Conservation (phyloP, 2,113 vertebrate species). For the Cinclus cinclus region DNA sequence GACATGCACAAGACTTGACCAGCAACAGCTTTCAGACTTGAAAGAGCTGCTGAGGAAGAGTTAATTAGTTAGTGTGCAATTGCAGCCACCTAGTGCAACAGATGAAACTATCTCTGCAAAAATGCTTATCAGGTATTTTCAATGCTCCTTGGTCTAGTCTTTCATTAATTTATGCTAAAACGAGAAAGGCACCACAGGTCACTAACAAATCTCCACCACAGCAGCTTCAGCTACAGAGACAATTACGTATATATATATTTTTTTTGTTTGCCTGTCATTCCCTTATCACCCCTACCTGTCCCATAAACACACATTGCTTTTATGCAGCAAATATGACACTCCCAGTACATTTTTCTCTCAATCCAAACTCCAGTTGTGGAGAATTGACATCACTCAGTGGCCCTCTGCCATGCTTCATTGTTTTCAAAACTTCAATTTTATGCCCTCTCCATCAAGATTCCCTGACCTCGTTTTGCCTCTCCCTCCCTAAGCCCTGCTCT, state of each 20-base stretch:
- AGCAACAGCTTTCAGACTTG: not conserved
- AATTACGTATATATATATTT: not conserved
- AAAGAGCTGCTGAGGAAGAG: not conserved
- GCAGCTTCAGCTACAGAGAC: not conserved
- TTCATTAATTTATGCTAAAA: not conserved
- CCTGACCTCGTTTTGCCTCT: not conserved
- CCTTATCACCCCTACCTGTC: slow-evolving; percentile 15
- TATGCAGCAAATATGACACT: not conserved
- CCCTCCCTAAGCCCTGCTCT: not conserved
- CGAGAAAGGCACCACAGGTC: not conserved
- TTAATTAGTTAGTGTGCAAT: not conserved
- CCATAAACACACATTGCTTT: not conserved
- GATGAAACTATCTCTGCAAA: not conserved
- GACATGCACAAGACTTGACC: not conserved
- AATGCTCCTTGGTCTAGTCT: not conserved
- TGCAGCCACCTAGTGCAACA: not conserved
- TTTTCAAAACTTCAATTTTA: not conserved
- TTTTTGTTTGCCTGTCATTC: not conserved
- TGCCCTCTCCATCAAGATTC: not conserved
- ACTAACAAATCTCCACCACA: not conserved
- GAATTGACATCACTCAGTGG: not conserved
- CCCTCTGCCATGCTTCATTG: not conserved
- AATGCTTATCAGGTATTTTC: not conserved
- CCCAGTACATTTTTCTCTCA: slow-evolving; percentile 12
- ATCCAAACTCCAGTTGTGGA: not conserved